Percentiles rank a stretch among this genome's conserved stretches.
Conservation (phyloP, 2,797 vertebrate genomes). For the Helarctos malayanus region DNA sequence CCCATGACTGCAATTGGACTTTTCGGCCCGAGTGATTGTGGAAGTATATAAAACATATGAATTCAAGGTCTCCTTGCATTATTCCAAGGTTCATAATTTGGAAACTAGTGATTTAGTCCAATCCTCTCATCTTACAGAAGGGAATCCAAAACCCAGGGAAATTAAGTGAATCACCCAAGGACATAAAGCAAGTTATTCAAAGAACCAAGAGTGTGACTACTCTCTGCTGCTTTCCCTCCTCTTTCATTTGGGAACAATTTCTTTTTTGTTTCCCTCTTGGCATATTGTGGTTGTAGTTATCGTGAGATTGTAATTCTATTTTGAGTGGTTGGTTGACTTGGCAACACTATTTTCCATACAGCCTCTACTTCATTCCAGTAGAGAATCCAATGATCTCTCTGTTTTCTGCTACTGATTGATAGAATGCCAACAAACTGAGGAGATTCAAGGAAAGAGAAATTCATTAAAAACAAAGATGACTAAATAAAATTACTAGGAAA, state of each 20-base stretch:
- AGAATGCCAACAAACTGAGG: slow-evolving; percentile 43
- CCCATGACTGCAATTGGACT: neutral
- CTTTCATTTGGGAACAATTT: slow-evolving; percentile 75
- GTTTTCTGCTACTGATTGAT: slow-evolving; percentile 71
- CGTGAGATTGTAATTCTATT: slow-evolving; percentile 78
- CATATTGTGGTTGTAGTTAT: slow-evolving; percentile 58
- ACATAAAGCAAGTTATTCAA: slow-evolving; percentile 76
- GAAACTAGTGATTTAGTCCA: slow-evolving; percentile 79
- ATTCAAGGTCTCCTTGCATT: slow-evolving; percentile 68
- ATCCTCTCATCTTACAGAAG: slow-evolving; percentile 74
- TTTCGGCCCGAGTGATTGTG: neutral
- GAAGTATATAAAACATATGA: slow-evolving; percentile 50
- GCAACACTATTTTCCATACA: slow-evolving; percentile 72
- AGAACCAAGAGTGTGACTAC: neutral
- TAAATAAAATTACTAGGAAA: slow-evolving; percentile 48
- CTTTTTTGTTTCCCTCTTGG: slow-evolving; percentile 76
- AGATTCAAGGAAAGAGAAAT: slow-evolving; percentile 47
- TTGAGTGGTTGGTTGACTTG: slow-evolving; percentile 71
- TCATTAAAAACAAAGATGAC: slow-evolving; percentile 54
- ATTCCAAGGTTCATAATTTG: slow-evolving; percentile 77
- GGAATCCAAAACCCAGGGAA: slow-evolving; percentile 76
- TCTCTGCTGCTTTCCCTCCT: neutral
- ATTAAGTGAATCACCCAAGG: slow-evolving; percentile 78
- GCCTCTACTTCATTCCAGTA: slow-evolving; percentile 22
- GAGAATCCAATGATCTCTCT: slow-evolving; percentile 57